Conservation (phyloP, 2,797 vertebrate genomes). For the Eupleurogrammus muticus region DNA sequence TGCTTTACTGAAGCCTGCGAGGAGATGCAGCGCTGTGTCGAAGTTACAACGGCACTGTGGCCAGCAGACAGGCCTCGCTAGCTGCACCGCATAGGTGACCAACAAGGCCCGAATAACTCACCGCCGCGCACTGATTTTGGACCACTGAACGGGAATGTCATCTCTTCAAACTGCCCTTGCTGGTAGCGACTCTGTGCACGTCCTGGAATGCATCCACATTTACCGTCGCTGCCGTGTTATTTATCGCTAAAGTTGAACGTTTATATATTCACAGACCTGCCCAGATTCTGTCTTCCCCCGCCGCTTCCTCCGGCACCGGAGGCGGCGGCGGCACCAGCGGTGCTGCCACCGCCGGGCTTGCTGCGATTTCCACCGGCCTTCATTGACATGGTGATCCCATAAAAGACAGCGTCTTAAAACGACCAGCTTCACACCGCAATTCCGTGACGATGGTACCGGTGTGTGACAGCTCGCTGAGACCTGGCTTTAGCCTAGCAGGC, state of each 20-base stretch:
- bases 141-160: conserved; percentile 68
- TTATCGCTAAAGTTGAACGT: conserved; percentile 25
- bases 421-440: conserved; percentile 66
- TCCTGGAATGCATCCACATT: not conserved
- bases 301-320: conserved; percentile 83
- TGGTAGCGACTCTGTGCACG: not conserved
- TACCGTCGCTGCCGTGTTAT: conserved; percentile 19
- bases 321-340: conserved; percentile 86
- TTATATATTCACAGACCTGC: conserved; percentile 89
- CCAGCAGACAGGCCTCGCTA: conserved; percentile 68
- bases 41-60: conserved; percentile 55
- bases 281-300: conserved; percentile 89
- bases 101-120: conserved; percentile 68
- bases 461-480: conserved; percentile 67
- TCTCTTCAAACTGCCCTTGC: conserved; percentile 42
- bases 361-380: conserved; percentile 93
- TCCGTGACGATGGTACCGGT: conserved; percentile 42
- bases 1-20: conserved; percentile 20
- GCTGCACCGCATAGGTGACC: conserved; percentile 57
- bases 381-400: conserved; percentile 96
- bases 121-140: conserved; percentile 56
- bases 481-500: conserved; percentile 61
- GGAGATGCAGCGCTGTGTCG: conserved; percentile 33
- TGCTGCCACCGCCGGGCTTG: conserved; percentile 89
- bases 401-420: conserved; percentile 84